phyloP scores from a whole-genome alignment of 1,140 invertebrate species.

The Caenorhabditis latens region DNA sequence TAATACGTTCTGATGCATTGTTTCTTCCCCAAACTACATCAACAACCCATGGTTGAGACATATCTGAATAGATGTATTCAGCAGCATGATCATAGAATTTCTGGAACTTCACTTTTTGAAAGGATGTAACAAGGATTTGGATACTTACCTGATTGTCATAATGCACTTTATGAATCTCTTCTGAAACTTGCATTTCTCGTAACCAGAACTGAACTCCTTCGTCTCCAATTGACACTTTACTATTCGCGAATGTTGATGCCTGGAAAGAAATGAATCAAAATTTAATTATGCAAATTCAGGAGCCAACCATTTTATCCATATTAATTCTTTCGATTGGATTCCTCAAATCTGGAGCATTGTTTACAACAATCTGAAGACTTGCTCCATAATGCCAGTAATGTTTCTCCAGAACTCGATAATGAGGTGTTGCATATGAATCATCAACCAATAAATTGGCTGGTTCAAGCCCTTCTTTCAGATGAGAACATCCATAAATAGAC shows the following conservation, averaged over 20 bases:
- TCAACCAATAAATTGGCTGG: constrained; percentile 75
- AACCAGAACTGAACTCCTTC: constrained; percentile 92
- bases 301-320: constrained; percentile 84
- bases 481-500: constrained; percentile 75
- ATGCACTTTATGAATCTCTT: constrained; percentile 84
- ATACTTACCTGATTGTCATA: constrained; percentile 82
- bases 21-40: constrained; percentile 74
- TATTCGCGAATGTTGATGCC: constrained; percentile 83
- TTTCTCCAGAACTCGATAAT: constrained; percentile 74
- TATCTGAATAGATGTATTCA: constrained; percentile 74
- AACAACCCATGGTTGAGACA: constrained; percentile 73
- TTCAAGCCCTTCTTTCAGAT: constrained; percentile 75
- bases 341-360: constrained; percentile 88
- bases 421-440: constrained; percentile 77
- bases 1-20: constrained; percentile 67
- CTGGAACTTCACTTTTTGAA: not conserved
- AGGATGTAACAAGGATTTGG: constrained; percentile 79
- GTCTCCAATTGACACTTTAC: constrained; percentile 84
- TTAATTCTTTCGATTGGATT: constrained; percentile 85
- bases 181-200: constrained; percentile 83
- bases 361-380: constrained; percentile 84
- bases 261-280: not conserved
- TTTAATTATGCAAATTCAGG: not conserved
- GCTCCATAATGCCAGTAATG: constrained; percentile 78
- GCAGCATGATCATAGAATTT: constrained; percentile 71